Evolutionary conservation across 2,888 invertebrate species (phyloP), one percentile per base, ranked within the genome.

Genomic region (Sinelater perroti): DNA sequence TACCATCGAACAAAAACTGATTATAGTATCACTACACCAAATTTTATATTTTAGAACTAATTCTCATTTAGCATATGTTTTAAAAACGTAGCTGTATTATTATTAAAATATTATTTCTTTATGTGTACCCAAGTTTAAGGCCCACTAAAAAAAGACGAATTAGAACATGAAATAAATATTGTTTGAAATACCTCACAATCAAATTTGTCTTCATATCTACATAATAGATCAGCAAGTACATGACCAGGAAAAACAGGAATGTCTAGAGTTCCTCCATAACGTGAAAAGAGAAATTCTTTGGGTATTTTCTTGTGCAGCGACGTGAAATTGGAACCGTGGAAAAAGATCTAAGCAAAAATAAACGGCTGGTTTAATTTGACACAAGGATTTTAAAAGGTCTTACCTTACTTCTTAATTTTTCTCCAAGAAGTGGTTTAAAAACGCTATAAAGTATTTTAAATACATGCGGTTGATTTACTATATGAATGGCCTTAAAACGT

Each of bases 391-490:
- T n/a, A n/a, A n/a, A n/a, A n/a, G n/a, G n/a, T n/a, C n/a, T n/a
- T 76, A 88, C 88, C 71, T 94, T 84, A 56, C 87, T 88, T 44
- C 88, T 85, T 13, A 93, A 78, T 79, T 94, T 95, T 72, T 93
- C 91, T 63, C 89, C 83, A 65, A 95, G 80, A 74, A 95, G 94
- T 0, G 95, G 95, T 74, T 93, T 93, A 77, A 95, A 90, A 51
- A 96, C 82, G 5, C 90, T 87, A 70, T 90, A 95, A 2, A 92
- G 80, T 85, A 93, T 88, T 72, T 92, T 93, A 79, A 95, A 95
- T 58, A 94, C 83, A 64, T 85, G 86, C 0, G 95, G 91, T 73
- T 95, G 94, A 74, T 93, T 93, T n/a, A 95, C 82, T 44, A 95
- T 83, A 72, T 95, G 95, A 2, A 96, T 87, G 0, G 86, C 92